Conservation (phyloP, 2,113 vertebrate species). For the Tyto alba region DNA sequence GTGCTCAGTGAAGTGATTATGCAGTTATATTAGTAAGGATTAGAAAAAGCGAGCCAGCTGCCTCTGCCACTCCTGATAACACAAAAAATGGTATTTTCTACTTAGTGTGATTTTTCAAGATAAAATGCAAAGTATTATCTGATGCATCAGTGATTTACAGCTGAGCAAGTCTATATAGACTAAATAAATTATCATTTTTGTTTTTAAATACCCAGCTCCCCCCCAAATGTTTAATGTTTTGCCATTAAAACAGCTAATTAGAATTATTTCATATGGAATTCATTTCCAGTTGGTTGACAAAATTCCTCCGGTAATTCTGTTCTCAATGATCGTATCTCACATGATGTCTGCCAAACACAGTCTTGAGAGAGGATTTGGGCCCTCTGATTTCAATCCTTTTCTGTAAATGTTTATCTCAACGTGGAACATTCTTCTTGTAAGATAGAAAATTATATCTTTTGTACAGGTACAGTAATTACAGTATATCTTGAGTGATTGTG, state of each 20-base stretch:
- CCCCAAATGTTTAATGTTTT: neutral
- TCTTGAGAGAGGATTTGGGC: neutral
- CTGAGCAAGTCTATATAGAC: conserved; percentile 1
- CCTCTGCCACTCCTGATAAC: neutral
- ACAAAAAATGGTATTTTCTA: neutral
- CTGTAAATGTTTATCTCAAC: neutral
- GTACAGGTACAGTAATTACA: neutral
- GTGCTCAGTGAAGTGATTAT: conserved; percentile 24
- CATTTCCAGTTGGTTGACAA: neutral
- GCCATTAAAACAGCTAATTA: neutral
- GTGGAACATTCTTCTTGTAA: neutral
- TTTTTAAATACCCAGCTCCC: neutral
- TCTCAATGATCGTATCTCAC: neutral
- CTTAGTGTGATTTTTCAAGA: neutral
- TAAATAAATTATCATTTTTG: neutral
- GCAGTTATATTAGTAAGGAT: neutral
- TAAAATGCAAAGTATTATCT: neutral
- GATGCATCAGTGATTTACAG: neutral
- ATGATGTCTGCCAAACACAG: neutral
- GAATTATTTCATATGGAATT: neutral
- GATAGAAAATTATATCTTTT: neutral
- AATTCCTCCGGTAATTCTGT: neutral
- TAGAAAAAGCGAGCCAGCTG: conserved; percentile 5
- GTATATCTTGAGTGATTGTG: neutral
- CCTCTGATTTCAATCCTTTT: neutral